Evolutionary conservation across 2,888 invertebrate genomes (phyloP).

Genomic region (Pristionchus mayeri): DNA sequence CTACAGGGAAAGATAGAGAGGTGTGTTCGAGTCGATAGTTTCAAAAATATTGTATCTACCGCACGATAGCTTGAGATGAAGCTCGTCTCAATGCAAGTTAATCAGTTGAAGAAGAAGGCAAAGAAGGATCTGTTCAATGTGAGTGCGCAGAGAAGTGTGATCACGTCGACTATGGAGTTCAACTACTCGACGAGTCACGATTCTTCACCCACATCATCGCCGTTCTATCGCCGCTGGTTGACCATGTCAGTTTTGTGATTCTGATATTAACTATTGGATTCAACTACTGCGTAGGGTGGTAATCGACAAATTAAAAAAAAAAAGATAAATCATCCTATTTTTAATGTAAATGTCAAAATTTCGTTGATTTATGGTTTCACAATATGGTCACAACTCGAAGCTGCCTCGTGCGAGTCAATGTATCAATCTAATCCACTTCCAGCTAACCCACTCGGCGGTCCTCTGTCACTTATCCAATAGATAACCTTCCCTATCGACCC

Average conservation of each 20-base stretch:
- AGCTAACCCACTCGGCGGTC: too few species aligned
- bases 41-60: too few species aligned
- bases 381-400: too few species aligned
- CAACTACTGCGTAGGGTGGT: neutral
- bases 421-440: too few species aligned
- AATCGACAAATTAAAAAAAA: too few species aligned
- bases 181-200: neutral
- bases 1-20: too few species aligned
- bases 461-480: neutral
- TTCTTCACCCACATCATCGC: conserved; percentile 16
- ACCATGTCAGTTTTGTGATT: neutral
- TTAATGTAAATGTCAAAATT: too few species aligned
- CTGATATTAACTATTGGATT: neutral
- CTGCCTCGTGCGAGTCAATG: too few species aligned
- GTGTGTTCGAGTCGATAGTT: too few species aligned
- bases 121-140: conserved; percentile 41
- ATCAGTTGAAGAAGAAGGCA: conserved; percentile 36
- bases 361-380: too few species aligned
- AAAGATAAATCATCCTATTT: too few species aligned
- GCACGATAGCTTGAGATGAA: conserved; percentile 22
- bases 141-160: neutral
- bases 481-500: neutral
- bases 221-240: neutral
- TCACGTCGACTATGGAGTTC: neutral
- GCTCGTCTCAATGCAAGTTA: conserved; percentile 31